Conservation (phyloP, 2,797 vertebrate genomes). For the Peromyscus aztecus region DNA sequence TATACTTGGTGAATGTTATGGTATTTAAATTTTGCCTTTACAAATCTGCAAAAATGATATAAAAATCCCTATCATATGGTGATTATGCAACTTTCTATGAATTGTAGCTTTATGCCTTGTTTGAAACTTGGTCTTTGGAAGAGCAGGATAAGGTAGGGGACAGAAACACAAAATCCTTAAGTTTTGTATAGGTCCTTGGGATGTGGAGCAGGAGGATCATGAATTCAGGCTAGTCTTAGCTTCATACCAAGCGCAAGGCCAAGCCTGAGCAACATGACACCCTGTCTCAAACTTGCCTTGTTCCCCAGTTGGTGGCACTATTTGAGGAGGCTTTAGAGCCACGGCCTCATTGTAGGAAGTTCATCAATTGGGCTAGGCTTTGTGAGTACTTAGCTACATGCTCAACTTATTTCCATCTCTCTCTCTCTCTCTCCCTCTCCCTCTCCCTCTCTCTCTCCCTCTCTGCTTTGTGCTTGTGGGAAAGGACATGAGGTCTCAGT, state of each 20-base stretch:
- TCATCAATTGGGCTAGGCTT: neutral
- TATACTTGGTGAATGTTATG: neutral
- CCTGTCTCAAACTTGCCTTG: neutral
- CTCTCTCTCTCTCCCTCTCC: too few relatives aligned
- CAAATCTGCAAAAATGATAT: neutral
- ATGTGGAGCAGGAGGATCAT: neutral
- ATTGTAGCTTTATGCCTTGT: neutral
- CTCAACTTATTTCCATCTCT: neutral
- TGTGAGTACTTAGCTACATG: too few relatives aligned
- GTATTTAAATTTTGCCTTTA: neutral
- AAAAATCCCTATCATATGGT: neutral
- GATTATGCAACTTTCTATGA: slow-evolving; percentile 6
- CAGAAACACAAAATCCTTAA: neutral
- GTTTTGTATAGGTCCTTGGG: neutral
- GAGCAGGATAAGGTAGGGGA: neutral
- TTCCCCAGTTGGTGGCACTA: neutral
- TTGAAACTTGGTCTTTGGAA: neutral
- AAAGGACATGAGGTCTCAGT: neutral
- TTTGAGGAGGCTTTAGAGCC: neutral
- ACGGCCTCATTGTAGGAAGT: neutral
- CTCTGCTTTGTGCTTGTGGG: neutral
- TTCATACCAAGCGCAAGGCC: too few relatives aligned
- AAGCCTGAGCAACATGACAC: neutral
- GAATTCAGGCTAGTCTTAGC: neutral
- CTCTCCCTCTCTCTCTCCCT: neutral